These are phyloP conservation scores for Amia ocellicauda DNA, from an alignment of 2,113 vertebrate genomes.

Conservation along the genomic window DNA sequence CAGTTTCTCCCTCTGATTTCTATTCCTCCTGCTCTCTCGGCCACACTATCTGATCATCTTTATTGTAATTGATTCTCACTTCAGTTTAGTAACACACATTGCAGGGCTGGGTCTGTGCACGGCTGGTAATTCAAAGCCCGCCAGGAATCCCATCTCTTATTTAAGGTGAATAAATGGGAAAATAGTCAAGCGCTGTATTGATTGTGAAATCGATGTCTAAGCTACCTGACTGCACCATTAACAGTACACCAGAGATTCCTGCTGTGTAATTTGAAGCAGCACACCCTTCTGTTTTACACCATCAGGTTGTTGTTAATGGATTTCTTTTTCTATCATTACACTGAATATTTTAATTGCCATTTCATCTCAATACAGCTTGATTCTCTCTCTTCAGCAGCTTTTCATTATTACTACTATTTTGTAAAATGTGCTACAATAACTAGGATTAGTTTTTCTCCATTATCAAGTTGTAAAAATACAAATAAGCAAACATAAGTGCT, in stretches of 20 bases:
- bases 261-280: constrained; percentile 27
- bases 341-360: background rate
- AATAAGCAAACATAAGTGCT: too few species aligned
- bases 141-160: constrained; percentile 46
- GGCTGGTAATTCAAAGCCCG: constrained; percentile 42
- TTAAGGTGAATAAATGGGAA: constrained; percentile 51
- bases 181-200: constrained; percentile 46
- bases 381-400: background rate
- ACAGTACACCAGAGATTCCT: constrained; percentile 39
- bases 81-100: constrained; percentile 50
- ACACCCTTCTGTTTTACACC: constrained; percentile 23
- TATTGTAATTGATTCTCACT: constrained; percentile 59
- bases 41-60: constrained; percentile 45
- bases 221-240: constrained; percentile 35
- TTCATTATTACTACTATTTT: background rate
- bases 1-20: constrained; percentile 19
- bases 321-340: background rate
- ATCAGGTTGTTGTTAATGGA: constrained; percentile 11
- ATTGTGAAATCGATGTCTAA: constrained; percentile 46
- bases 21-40: constrained; percentile 29
- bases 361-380: background rate
- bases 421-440: background rate
- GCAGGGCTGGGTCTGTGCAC: constrained; percentile 34
- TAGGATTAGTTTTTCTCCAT: background rate
- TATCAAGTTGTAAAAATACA: too few species aligned